Evolutionary conservation across 2,888 invertebrate species (phyloP), one percentile per base, ranked within the genome.

Genomic region (Heliothis peltigera): DNA sequence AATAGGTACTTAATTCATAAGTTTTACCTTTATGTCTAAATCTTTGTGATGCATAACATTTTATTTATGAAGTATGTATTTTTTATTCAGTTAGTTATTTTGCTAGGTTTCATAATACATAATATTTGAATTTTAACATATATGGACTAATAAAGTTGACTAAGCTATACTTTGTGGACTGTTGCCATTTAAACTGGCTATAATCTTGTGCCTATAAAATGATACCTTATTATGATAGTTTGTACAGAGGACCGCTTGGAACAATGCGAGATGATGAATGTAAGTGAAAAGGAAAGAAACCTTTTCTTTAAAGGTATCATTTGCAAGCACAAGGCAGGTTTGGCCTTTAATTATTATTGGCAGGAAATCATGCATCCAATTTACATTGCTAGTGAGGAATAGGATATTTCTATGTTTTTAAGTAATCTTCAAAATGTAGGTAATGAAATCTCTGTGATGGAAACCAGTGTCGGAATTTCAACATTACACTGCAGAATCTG

Each of bases 371-470:
- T 92, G 89, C 92, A 90, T 91, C 83, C 87, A 87, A 39, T 89
- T 89, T 89, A 92, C 89, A 89, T 90, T 91, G 91, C 91, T 92
- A 91, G 90, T 87, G 79, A 87, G 65, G 87, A 86, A 87, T 91
- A 91, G 87, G 86, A 86, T 90, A 89, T 91, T 89, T 92, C 88
- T 90, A 88, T 87, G 87, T 89, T 91, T 90, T 87, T 89, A 91
- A 90, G 88, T 91, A 89, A 92, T 89, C 85, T 89, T 90, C 87
- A 88, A 87, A 71, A 82, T 84, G 87, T 91, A 92, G 89, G 87
- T 91, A 89, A 89, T 88, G 84, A 91, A 91, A 92, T 92, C 91
- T 92, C 92, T 94, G 94, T 94, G 94, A 94, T 93, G 91, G 90
- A 87, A 90, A 89, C 88, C 90, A 92, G 89, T 91, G 91, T 91